These are phyloP conservation scores for Neofelis nebulosa DNA, from an alignment of 2,113 vertebrate species.

Conservation along the genomic window DNA sequence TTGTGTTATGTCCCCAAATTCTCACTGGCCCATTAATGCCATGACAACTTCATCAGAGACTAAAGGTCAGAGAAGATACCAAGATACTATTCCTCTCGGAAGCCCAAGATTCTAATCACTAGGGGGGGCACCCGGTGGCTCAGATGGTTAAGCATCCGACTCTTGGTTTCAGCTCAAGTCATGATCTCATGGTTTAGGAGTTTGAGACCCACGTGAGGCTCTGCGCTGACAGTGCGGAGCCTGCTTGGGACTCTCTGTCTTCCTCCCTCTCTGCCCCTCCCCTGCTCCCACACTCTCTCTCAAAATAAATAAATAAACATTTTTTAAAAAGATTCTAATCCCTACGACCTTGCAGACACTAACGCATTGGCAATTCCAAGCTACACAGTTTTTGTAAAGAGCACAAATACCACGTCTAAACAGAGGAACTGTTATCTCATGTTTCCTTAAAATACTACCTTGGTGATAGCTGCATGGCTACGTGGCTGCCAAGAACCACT, in stretches of 20 bases:
- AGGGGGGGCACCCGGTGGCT: too few species aligned
- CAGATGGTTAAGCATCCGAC: too few species aligned
- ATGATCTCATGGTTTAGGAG: too few species aligned
- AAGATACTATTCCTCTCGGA: background rate
- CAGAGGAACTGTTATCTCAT: background rate
- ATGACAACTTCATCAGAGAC: background rate
- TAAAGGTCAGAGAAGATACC: background rate
- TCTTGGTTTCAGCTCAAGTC: too few species aligned
- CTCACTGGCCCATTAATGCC: background rate
- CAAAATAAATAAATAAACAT: too few species aligned
- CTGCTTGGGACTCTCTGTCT: too few species aligned
- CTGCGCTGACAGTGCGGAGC: too few species aligned
- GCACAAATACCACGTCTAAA: background rate
- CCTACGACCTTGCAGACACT: background rate
- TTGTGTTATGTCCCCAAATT: background rate
- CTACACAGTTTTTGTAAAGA: background rate
- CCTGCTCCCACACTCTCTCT: too few species aligned
- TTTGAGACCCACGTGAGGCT: too few species aligned
- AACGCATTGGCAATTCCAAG: background rate
- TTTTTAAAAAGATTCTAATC: background rate
- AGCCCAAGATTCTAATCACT: background rate
- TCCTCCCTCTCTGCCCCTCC: too few species aligned
- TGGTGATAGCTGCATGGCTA: rapidly evolving
- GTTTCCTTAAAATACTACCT: background rate
- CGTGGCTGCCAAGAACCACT: background rate